Percentiles rank a stretch among this genome's conserved stretches.
phyloP scores from a whole-genome alignment of 1,140 invertebrate species.

The Aleiodes sp. region DNA sequence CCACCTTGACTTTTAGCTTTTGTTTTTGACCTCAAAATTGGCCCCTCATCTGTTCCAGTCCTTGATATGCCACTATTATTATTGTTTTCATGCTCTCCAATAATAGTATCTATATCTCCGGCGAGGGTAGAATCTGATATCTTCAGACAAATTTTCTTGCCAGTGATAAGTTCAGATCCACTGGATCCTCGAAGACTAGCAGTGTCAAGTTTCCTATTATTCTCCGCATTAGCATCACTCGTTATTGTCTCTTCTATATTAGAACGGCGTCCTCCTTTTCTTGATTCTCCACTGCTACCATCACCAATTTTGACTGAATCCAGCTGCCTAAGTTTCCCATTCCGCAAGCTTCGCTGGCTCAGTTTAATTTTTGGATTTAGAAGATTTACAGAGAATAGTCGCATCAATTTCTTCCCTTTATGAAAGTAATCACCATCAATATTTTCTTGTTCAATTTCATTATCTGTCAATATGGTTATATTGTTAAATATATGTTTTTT shows the following conservation, averaged over 20 bases:
- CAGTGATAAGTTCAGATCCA: background rate
- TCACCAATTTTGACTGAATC: conserved; percentile 43
- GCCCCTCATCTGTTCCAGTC: conserved; percentile 46
- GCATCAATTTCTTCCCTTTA: conserved; percentile 40
- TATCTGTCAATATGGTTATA: conserved; percentile 39
- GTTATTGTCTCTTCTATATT: conserved; percentile 52
- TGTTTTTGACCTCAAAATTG: conserved; percentile 61
- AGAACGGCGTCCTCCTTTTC: conserved; percentile 62
- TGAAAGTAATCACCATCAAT: conserved; percentile 51
- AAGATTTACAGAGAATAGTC: no score
- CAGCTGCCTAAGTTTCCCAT: conserved; percentile 71
- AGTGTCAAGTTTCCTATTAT: no score
- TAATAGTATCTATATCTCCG: conserved; percentile 58
- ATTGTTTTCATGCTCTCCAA: conserved; percentile 51
- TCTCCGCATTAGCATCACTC: background rate
- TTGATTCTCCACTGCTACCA: conserved; percentile 59
- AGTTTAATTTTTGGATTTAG: conserved; percentile 41
- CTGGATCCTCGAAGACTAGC: no score
- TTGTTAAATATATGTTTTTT: conserved; percentile 51
- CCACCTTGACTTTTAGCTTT: conserved; percentile 54
- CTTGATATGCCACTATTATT: conserved; percentile 53
- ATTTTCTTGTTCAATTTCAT: conserved; percentile 54
- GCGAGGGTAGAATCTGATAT: background rate
- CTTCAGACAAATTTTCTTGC: background rate
- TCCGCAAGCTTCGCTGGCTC: conserved; percentile 69